Evolutionary conservation across 2,888 invertebrate species (phyloP), one percentile per base, ranked within the genome.

Genomic region (Podabrus alpinus): DNA sequence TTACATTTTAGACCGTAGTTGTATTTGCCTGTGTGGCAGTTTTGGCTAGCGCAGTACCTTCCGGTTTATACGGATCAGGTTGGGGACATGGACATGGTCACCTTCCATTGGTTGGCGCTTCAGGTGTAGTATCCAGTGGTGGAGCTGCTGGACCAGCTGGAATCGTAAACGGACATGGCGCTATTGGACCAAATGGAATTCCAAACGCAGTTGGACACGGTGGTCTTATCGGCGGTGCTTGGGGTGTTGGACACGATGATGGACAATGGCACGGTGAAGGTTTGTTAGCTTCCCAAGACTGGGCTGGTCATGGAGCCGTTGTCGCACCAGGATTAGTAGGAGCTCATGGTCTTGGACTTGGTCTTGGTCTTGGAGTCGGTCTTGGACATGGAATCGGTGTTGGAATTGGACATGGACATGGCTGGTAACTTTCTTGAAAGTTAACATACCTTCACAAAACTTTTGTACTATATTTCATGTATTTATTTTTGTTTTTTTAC

Each of bases 301-400:
- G 59, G 59, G 59, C 76, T 70, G 69, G 72, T 68, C 66, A 73
- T 45, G 80, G 79, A 17, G 25, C 25, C 11, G 25, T 11, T 11
- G 11, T 25, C 11, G 77, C 73, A 59, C 78, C 75, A 59, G 73
- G 74, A 45, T 77, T 78, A 25, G 71, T 59, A 24, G 80, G 79
- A 16, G 70, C 64, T 11, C 73, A 72, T 19, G 75, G 66, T 24
- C 62, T 75, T 59, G 79, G 75, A 69, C 69, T 64, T 15, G 77
- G 69, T 60, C 19, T 3, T 25, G 25, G 25, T 25, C 3, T 10
- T 11, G 10, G 3, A 11, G 67, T 29, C 16, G 74, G 67, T 15
- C 73, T 73, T 29, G 79, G 79, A 29, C 79, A 76, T 64, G 85
- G 84, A 64, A 80, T 82, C 19, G 11, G 19, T 25, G 11, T 11